These are phyloP conservation scores for Panagrolaimus sp. DNA, from an alignment of 1,140 invertebrate genomes.

Conservation along the genomic window DNA sequence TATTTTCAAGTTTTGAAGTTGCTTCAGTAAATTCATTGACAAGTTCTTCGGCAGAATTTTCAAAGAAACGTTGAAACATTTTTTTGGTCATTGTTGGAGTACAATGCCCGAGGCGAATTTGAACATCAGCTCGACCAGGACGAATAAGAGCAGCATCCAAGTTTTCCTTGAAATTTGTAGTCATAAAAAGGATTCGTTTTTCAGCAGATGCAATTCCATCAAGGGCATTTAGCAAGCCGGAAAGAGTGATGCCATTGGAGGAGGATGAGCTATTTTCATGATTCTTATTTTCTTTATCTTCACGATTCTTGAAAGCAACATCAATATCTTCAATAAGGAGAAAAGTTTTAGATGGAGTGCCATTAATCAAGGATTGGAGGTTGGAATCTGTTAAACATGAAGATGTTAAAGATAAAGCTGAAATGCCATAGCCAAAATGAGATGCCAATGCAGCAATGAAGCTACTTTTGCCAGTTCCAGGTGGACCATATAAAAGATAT, in stretches of 20 bases:
- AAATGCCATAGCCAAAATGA: conserved; percentile 88
- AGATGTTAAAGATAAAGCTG: conserved; percentile 91
- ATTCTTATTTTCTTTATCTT: conserved; percentile 65
- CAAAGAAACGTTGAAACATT: conserved; percentile 53
- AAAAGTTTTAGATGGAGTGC: conserved; percentile 82
- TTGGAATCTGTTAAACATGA: conserved; percentile 87
- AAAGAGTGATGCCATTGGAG: conserved; percentile 84
- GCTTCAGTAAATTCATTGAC: conserved; percentile 33
- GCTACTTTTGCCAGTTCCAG: conserved; percentile 66
- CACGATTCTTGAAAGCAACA: conserved; percentile 84
- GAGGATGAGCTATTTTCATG: conserved; percentile 80
- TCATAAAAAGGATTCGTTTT: conserved; percentile 96
- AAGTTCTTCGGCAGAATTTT: conserved; percentile 29
- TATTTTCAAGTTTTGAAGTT: conserved; percentile 15
- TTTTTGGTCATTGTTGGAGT: conserved; percentile 60
- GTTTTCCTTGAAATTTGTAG: conserved; percentile 93
- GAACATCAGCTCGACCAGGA: conserved; percentile 88
- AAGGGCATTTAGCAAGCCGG: conserved; percentile 90
- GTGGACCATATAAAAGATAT: conserved; percentile 89
- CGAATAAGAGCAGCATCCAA: conserved; percentile 91
- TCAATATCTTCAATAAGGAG: conserved; percentile 95
- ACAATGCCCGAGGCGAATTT: conserved; percentile 84
- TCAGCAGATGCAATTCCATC: conserved; percentile 97
- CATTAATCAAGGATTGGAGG: conserved; percentile 83
- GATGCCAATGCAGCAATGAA: conserved; percentile 72